phyloP scores from a whole-genome alignment of 2,888 invertebrate genomes.

The Oxytorus armatus region DNA sequence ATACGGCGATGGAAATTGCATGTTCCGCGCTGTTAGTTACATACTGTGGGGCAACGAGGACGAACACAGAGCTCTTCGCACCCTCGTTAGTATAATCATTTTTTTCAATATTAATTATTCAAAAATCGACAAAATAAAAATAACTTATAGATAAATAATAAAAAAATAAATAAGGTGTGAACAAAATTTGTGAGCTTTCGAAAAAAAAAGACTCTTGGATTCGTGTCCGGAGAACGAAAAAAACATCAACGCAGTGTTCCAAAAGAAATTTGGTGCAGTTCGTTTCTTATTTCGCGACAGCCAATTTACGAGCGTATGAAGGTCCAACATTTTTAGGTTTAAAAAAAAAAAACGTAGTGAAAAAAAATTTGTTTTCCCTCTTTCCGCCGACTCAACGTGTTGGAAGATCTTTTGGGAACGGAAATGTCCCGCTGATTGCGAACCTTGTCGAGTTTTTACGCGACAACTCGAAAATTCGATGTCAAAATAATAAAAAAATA shows the following conservation, averaged over 20 bases:
- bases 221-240: too few relatives aligned
- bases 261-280: too few relatives aligned
- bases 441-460: background rate
- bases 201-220: too few relatives aligned
- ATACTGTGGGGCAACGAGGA: constrained; percentile 79
- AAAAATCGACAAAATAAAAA: background rate
- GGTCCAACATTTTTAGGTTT: too few relatives aligned
- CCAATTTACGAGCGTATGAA: too few relatives aligned
- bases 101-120: too few relatives aligned
- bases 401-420: background rate
- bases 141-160: background rate
- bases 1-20: constrained; percentile 81
- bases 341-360: background rate
- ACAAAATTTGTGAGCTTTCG: too few relatives aligned
- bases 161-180: too few relatives aligned
- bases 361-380: too few relatives aligned
- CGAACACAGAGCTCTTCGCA: constrained; percentile 76
- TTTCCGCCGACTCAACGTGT: background rate
- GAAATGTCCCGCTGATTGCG: background rate
- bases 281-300: too few relatives aligned
- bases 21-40: constrained; percentile 81
- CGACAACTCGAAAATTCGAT: background rate
- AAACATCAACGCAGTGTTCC: too few relatives aligned
- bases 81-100: constrained; percentile 69
- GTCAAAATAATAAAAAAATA: background rate